Evolutionary conservation across 2,888 invertebrate genomes (phyloP), one percentile per base, ranked within the genome.

Genomic region (Zaprionus bogoriensis): DNA sequence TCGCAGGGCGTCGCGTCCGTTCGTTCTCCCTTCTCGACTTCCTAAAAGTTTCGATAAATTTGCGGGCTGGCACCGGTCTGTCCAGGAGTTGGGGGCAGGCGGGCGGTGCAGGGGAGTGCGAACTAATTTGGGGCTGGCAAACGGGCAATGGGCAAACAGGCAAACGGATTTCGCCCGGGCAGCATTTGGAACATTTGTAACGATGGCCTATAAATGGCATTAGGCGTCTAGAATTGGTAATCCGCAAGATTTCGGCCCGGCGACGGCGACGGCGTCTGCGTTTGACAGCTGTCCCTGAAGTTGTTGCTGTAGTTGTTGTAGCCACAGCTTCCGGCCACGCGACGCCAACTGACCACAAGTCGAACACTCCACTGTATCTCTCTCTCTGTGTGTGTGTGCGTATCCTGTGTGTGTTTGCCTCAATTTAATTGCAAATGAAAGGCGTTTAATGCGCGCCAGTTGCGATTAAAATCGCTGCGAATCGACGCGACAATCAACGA

Each of bases 161-260:
- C 39, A 30, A 50, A 30, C 41, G 46, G 51, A 25, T 46, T 19
- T 25, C 46, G 44, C 47, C 47, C 51, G 70, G 79, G 60, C 76
- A 78, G 80, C 72, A n/a, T n/a, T n/a, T 79, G 83, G 77, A 75
- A 72, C 76, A 80, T 86, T 82, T 87, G 77, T 86, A 80, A 80
- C 85, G 79, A 80, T 82, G 80, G 81, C 70, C 82, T 69, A 86
- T 86, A 87, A 84, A 82, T 68, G 84, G 84, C 77, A 80, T 84
- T 82, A 86, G 75, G 87, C 82, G 84, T 82, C 87, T 82, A 78
- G 82, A 82, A 80, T 82, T 87, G 83, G 87, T 87, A 85, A 85
- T 85, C 85, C 85, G 70, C 54, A 83, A 83, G 85, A 85, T 82
- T 82, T 82, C 75, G 73, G 69, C 75, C 69, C 62, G 63, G 50